Conservation (phyloP, 2,797 vertebrate species). For the Acropternis orthonyx region DNA sequence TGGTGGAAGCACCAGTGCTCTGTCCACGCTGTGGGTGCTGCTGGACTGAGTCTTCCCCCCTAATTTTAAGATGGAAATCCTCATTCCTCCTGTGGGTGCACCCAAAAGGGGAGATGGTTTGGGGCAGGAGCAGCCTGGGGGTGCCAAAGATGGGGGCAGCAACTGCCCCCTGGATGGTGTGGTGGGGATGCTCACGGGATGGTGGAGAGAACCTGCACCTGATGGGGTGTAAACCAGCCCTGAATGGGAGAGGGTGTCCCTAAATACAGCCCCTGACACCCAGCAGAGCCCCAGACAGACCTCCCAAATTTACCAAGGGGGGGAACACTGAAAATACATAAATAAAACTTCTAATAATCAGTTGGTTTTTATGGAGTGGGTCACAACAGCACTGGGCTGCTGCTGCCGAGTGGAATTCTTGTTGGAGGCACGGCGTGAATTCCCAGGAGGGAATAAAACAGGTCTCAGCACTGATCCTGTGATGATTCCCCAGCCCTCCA, state of each 20-base stretch:
- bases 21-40: neutral
- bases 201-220: neutral
- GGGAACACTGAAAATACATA: rapidly evolving
- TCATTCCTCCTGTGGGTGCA: neutral
- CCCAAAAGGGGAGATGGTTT: neutral
- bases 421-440: neutral
- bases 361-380: neutral
- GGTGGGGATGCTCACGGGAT: neutral
- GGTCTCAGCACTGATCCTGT: neutral
- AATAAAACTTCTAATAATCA: neutral
- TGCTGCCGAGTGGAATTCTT: neutral
- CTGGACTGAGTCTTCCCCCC: neutral
- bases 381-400: neutral
- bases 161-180: neutral
- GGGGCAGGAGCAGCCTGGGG: neutral
- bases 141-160: neutral
- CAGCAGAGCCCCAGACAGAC: rapidly evolving
- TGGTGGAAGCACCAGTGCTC: neutral
- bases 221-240: rapidly evolving
- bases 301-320: neutral
- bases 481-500: rapidly evolving
- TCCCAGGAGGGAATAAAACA: neutral
- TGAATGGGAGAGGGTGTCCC: neutral
- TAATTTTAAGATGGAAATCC: neutral
- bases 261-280: neutral